Evolutionary conservation across 2,113 vertebrate genomes (phyloP), one percentile per base, ranked within the genome.

Genomic region (Erpornis zantholeuca): DNA sequence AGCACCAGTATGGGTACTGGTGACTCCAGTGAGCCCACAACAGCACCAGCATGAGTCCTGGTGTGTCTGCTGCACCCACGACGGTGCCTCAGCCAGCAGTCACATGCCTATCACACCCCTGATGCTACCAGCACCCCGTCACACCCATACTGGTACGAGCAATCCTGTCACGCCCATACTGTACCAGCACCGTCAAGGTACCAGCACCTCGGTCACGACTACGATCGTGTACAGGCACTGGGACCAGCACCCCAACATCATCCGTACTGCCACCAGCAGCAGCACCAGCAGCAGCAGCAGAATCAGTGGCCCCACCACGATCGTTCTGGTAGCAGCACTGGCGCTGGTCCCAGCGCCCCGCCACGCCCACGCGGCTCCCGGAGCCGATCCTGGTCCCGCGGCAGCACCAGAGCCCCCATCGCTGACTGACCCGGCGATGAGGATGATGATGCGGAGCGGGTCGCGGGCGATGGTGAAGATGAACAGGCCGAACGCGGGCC

Each of bases 391-490:
- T 9, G 60, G 31, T 16, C 27, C 52, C 60, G 6, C 33, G 60
- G 59, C 76, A 36, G 76, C 59, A 19, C 14, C 44, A 7, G 61
- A 16, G 73, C 45, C 7, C 63, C 63, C 53, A 17, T 1, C 38
- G 24, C 86, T 14, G 78, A 86, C 97, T 94, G 75, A 97, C 97
- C 97, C 97, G 13, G 97, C 97, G 86, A 98, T 96, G 60, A 98
- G 96, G 90, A 98, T 96, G 91, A 98, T 98, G 87, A 98, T 95
- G 70, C 97, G 97, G 8, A 98, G 96, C n/a, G 97, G 97, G 65
- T 97, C 97, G 17, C 82, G 94, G 78, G 96, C 96, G 68, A 98
- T 96, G 56, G 96, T 98, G 94, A 98, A 95, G 35, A 98, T 70
- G 90, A 97, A 97, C n/a, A 98, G 97, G 36, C 97, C 93, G 57